A percentile compares a stretch with the other conserved stretches of the same genome.
Conservation (phyloP, 2,113 vertebrate species). For the Bubo scandiacus region DNA sequence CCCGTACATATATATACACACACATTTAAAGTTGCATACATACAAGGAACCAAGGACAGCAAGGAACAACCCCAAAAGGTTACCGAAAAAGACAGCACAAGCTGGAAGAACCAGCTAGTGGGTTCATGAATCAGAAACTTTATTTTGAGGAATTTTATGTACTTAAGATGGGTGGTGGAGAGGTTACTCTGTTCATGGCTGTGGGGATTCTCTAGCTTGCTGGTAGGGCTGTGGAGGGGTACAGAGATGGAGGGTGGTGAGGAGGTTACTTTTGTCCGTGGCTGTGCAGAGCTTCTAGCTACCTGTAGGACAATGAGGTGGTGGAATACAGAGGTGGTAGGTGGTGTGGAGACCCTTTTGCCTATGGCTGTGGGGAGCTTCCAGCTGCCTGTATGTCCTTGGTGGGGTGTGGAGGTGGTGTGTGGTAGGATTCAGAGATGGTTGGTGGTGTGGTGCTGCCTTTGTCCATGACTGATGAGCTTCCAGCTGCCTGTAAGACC, state of each 20-base stretch:
- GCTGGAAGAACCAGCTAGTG: background rate
- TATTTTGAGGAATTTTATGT: background rate
- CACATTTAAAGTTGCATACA: background rate
- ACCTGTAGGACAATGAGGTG: background rate
- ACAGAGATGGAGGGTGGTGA: background rate
- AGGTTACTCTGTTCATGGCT: background rate
- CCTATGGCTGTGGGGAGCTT: background rate
- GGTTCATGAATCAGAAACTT: background rate
- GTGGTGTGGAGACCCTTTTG: accelerated
- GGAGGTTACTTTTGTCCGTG: background rate
- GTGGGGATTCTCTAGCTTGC: background rate
- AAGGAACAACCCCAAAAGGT: background rate
- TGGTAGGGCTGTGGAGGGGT: background rate
- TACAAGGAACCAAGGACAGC: background rate
- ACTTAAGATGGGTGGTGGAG: background rate
- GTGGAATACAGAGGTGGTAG: background rate
- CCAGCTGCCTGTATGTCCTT: background rate
- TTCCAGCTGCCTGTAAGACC: background rate
- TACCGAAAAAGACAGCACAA: no score
- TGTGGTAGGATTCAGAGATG: background rate
- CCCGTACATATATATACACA: background rate
- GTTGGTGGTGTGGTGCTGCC: background rate
- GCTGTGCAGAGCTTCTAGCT: background rate
- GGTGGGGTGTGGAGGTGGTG: background rate
- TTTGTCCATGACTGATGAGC: background rate